Conservation (phyloP, 53 echinoderm and acorn worm species). For the Pentamera pediparva region DNA sequence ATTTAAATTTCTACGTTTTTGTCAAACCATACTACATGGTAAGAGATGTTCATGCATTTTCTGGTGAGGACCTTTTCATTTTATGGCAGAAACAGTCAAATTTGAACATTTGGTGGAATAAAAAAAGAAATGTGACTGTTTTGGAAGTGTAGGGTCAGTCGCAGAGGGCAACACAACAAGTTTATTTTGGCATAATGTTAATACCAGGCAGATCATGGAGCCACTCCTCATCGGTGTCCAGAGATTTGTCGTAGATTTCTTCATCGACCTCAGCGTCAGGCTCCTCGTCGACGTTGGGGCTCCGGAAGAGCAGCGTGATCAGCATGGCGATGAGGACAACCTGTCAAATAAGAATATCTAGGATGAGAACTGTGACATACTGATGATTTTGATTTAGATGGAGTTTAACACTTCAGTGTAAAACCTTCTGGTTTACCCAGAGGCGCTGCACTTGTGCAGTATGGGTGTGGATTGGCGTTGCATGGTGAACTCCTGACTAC, state of each 20-base stretch:
- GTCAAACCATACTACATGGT: too few species aligned
- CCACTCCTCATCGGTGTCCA: conserved; percentile 77
- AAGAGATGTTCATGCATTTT: too few species aligned
- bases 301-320: conserved; percentile 68
- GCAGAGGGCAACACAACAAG: neutral
- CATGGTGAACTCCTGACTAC: too few species aligned
- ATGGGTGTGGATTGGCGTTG: too few species aligned
- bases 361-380: neutral
- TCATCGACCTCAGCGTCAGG: conserved; percentile 72
- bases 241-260: conserved; percentile 51
- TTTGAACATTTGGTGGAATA: neutral
- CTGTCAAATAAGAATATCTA: conserved; percentile 28
- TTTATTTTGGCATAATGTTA: neutral
- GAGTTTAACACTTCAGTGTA: neutral
- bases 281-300: conserved; percentile 78
- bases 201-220: conserved; percentile 68
- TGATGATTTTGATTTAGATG: neutral
- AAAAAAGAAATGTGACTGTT: neutral
- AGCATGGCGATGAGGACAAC: conserved; percentile 69
- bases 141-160: neutral
- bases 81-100: neutral
- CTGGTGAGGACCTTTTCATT: neutral
- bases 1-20: too few species aligned
- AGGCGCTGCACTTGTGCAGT: too few species aligned
- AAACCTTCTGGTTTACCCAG: too few species aligned